Evolutionary conservation across 2,113 vertebrate genomes (phyloP).

Genomic region (Lycaon pictus): DNA sequence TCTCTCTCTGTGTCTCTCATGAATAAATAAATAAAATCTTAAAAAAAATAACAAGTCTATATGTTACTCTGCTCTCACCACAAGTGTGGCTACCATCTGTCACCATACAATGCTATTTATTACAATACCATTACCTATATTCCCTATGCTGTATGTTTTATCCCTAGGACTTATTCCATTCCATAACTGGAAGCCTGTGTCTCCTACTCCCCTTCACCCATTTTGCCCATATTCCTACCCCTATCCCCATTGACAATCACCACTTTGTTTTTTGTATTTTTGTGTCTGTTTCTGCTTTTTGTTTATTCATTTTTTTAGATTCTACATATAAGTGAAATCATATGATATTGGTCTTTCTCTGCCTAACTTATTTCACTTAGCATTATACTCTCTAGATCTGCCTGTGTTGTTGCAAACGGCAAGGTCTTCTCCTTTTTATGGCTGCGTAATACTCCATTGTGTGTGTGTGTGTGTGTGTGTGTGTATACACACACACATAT

Average conservation of each 20-base stretch:
- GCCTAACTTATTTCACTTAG: background rate
- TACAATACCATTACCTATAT: background rate
- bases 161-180: background rate
- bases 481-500: too few relatives aligned
- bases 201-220: background rate
- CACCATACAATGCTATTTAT: background rate
- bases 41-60: background rate
- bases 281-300: background rate
- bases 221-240: background rate
- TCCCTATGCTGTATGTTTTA: background rate
- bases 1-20: too few relatives aligned
- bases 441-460: background rate
- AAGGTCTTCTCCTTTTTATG: background rate
- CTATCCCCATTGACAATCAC: background rate
- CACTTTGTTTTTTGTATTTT: background rate
- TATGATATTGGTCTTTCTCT: background rate
- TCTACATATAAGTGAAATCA: background rate
- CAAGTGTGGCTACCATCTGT: background rate
- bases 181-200: background rate
- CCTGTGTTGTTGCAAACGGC: background rate
- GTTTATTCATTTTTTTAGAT: background rate
- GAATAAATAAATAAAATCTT: too few relatives aligned
- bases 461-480: too few relatives aligned
- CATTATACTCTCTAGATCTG: background rate
- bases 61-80: background rate